These are phyloP conservation scores for Calameuta idolon DNA, from an alignment of 2,888 invertebrate species.

Conservation along the genomic window DNA sequence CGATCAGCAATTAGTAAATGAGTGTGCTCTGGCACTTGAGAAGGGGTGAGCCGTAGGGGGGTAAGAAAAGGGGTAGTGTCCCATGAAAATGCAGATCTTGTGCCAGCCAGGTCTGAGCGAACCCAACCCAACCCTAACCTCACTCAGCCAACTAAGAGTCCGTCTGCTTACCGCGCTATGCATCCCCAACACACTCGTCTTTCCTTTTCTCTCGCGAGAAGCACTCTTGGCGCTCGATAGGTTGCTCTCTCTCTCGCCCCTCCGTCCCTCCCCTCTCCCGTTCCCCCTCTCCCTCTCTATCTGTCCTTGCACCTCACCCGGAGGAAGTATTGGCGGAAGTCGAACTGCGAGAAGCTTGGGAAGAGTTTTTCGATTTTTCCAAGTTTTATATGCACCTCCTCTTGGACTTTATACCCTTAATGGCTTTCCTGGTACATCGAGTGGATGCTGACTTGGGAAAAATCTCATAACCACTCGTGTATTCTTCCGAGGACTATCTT, in stretches of 20 bases:
- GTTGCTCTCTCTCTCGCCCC: not conserved
- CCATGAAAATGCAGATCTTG: not conserved
- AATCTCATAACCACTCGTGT: not conserved
- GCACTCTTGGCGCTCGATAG: not conserved
- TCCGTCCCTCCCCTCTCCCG: no score
- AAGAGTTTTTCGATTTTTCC: not conserved
- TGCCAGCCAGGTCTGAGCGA: not conserved
- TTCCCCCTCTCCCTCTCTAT: no score
- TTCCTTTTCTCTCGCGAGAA: not conserved
- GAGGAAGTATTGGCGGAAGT: not conserved
- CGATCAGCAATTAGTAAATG: slow-evolving; percentile 52
- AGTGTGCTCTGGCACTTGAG: slow-evolving; percentile 35
- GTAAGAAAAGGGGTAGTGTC: not conserved
- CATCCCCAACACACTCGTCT: not conserved
- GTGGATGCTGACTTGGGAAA: not conserved
- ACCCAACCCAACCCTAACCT: no score
- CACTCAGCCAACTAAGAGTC: no score
- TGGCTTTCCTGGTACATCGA: not conserved
- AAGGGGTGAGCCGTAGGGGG: not conserved
- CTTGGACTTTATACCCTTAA: not conserved
- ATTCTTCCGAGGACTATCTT: not conserved
- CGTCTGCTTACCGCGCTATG: not conserved
- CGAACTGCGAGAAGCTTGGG: not conserved
- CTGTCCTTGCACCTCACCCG: not conserved
- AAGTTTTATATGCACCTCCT: not conserved